Evolutionary conservation across 2,113 vertebrate genomes (phyloP), one percentile per base, ranked within the genome.

Genomic region (Forbesichthys agassizii): DNA sequence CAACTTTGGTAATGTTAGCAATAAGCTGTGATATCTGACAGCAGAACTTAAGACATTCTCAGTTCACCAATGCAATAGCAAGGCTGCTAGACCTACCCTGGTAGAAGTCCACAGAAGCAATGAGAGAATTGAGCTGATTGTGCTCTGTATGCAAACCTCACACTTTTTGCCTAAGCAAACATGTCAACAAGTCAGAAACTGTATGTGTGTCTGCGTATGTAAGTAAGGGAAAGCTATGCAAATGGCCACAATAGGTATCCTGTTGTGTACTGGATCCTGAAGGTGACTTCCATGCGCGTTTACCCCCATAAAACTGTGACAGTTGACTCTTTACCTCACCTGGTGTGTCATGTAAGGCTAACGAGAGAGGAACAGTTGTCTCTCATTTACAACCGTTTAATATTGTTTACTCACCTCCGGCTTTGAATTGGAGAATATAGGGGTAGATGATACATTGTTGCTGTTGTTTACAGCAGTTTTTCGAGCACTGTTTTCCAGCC

Each of bases 81-180:
- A n/a, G 47, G 88, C 82, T 89, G 88, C 86, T 88, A 86, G 27
- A 68, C 78, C 67, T 68, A 59, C 80, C 59, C 79, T 75, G 47
- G 70, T 71, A 80, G 83, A 79, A 86, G 69, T 64, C 78, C 9
- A 62, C 53, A 78, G 73, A 74, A 55, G 64, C 78, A 79, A 66
- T 54, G 71, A 75, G 68, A 73, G 81, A 20, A 3, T 7, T 48
- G 12, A 53, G 68, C 61, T 36, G 57, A 33, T 16, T 11, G 14
- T 73, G 9, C 46, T 63, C 56, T 60, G 20, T 90, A 89, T 86
- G 87, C 87, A 88, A 87, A 90, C 75, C 66, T 85, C 79, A 76
- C 84, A 82, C 74, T 75, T 90, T 27, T 85, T 86, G 84, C 82
- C 78, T 85, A 88, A 85, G 68, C 83, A 90, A 91, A 89, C 82